These are phyloP conservation scores for Sylvia borin DNA, from an alignment of 2,797 vertebrate genomes.

Conservation along the genomic window DNA sequence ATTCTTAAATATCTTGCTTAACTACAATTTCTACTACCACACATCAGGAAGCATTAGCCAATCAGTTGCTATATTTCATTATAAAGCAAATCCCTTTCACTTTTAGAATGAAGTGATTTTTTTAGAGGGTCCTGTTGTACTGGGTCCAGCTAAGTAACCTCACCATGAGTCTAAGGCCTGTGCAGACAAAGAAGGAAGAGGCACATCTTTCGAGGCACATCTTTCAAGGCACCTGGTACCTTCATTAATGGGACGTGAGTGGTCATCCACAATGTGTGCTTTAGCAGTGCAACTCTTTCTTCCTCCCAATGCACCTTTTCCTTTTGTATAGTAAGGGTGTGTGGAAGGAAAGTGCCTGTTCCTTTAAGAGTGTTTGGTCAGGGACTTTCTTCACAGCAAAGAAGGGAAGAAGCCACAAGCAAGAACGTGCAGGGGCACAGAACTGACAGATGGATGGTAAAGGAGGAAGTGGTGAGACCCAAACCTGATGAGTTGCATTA, in stretches of 20 bases:
- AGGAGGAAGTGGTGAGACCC: not conserved
- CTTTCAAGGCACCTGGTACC: too few species aligned
- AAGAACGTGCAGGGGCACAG: not conserved
- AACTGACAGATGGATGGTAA: not conserved
- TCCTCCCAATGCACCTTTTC: not conserved
- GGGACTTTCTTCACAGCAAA: not conserved
- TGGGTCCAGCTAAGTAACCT: not conserved
- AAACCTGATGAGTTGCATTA: not conserved
- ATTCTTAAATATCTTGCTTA: not conserved
- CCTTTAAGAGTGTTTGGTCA: not conserved
- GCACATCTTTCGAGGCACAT: not conserved
- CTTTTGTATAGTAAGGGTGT: not conserved
- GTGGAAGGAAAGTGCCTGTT: not conserved
- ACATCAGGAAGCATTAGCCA: not conserved
- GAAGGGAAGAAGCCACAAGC: not conserved
- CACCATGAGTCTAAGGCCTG: not conserved
- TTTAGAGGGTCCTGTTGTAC: fast-evolving
- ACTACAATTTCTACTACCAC: not conserved
- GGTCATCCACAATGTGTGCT: not conserved
- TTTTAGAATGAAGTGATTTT: not conserved
- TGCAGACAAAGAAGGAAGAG: not conserved
- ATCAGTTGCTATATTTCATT: not conserved
- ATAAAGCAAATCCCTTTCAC: not conserved
- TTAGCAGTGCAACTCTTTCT: not conserved
- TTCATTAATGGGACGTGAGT: not conserved